Conservation (phyloP, 2,888 invertebrate species). For the Noctua comes region DNA sequence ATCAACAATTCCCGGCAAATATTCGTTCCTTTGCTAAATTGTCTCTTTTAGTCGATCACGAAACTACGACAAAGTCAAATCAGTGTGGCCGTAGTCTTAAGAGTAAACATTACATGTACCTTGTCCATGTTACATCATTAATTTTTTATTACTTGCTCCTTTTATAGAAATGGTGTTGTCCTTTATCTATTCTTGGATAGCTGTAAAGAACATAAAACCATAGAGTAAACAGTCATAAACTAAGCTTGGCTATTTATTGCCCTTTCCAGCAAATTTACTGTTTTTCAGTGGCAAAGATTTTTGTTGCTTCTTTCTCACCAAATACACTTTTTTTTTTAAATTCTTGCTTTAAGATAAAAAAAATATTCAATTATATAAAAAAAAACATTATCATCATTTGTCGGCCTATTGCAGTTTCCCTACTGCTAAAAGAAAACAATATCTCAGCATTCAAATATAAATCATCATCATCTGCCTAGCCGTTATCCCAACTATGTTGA, state of each 20-base stretch:
- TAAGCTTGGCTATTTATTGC: background rate
- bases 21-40: background rate
- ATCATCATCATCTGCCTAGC: background rate
- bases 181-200: slow-evolving; percentile 31
- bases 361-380: no score
- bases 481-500: background rate
- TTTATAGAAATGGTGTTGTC: slow-evolving; percentile 37
- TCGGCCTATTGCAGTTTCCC: background rate
- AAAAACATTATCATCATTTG: background rate
- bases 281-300: background rate
- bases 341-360: no score
- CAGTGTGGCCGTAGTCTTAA: background rate
- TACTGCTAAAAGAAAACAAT: background rate
- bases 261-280: background rate
- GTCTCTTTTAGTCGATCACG: background rate
- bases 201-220: slow-evolving; percentile 9
- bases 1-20: background rate
- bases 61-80: background rate
- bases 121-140: slow-evolving; percentile 32
- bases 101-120: slow-evolving; percentile 25
- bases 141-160: slow-evolving; percentile 15
- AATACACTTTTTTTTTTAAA: background rate
- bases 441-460: background rate
- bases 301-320: background rate
- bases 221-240: background rate